Evolutionary conservation across 1,140 invertebrate genomes (phyloP).

Genomic region (Himalopsyche phryganea): DNA sequence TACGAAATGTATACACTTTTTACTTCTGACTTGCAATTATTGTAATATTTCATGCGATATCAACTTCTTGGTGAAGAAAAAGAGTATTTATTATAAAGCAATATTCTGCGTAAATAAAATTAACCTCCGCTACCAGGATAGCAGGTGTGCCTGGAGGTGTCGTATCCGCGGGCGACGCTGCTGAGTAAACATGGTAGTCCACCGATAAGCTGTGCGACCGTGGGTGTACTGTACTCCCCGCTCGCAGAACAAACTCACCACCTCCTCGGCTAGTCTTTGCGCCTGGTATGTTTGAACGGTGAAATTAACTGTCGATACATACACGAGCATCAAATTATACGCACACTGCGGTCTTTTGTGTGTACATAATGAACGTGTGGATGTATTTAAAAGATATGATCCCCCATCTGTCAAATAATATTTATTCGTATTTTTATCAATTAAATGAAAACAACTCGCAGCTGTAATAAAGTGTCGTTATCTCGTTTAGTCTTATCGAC

Average conservation of each 20-base stretch:
- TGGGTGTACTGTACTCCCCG: neutral
- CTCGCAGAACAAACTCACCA: slow-evolving; percentile 3
- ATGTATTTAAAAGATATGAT: neutral
- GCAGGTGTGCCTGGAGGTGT: slow-evolving; percentile 9
- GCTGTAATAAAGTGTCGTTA: no score
- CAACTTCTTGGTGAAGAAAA: no score
- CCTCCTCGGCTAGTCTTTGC: slow-evolving; percentile 4
- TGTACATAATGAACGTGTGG: neutral
- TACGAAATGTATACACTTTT: no score
- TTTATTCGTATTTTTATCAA: no score
- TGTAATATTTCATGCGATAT: no score
- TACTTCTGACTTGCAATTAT: no score
- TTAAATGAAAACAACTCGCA: no score
- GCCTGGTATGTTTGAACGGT: slow-evolving; percentile 23
- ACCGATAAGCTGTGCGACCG: slow-evolving; percentile 24
- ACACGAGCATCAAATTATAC: neutral
- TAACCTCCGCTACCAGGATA: slow-evolving; percentile 4
- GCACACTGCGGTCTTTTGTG: no score
- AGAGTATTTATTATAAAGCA: no score
- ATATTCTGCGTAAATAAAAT: neutral
- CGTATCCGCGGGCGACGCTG: slow-evolving; percentile 10
- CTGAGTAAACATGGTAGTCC: slow-evolving; percentile 24
- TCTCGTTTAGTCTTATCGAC: no score
- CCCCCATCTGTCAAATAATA: no score
- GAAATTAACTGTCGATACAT: slow-evolving; percentile 30